Base-by-base conservation (phyloP, 2,888 invertebrate genomes). In the Eupsilia transversa region DNA sequence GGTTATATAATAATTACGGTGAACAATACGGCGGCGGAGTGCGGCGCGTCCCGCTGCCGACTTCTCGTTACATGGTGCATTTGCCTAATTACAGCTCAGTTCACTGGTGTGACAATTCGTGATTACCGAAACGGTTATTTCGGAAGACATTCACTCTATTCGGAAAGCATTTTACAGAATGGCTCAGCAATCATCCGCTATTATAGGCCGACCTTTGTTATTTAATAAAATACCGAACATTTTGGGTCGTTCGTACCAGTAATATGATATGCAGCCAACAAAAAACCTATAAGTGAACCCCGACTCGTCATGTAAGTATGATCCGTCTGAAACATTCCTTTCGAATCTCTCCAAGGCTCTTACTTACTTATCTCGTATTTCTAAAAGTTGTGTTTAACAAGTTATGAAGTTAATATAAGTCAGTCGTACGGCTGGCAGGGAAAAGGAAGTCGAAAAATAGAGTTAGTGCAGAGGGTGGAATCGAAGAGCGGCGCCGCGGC, bases 1-100 rank as follows among this genome's bases (percentile, higher is more conserved):
- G 93, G 93, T 95, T 95, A 94, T 95, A 94, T 94, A 94, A 95
- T 95, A 92, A 94, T 96, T 95, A 95, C 91, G 92, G 91, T 92
- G 92, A 94, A 95, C 94, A 95, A 95, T 95, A 93, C 91, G 91
- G 90, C 90, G 87, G 87, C 84, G 86, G 83, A 87, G 88, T 88
- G 84, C 79, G 84, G 83, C 85, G 83, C 86, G 87, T 83, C 86
- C 86, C 88, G 87, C 85, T 89, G 87, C 85, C 86, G 89, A 90
- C 87, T 91, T 89, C 89, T 84, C 91, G 92, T 95, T 94, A 96
- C 93, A 95, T 93, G 94, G 93, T 95, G 95, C 95, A 96, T 95
- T 96, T 95, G 91, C 92, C 94, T 95, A 95, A 95, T 96, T 96
- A 95, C 94, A 91, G 89, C 92, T 92, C 92, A 92, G 93, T 91